Base-by-base conservation (phyloP, 2,113 vertebrate genomes). In the Hydrochoerus hydrochaeris region DNA sequence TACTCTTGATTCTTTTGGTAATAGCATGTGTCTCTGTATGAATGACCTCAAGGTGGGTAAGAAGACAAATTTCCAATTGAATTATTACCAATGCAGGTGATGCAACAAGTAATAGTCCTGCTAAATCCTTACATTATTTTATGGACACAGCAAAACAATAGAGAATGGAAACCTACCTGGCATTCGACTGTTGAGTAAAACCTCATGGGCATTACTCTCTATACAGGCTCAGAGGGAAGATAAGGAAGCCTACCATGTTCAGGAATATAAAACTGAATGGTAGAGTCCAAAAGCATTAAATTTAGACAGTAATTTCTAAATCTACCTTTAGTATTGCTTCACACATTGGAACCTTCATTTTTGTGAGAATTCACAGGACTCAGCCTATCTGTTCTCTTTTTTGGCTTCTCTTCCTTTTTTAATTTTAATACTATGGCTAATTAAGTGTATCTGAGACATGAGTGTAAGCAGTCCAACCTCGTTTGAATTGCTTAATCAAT, bases 401-500 rank as follows among this genome's bases (percentile, higher is more conserved):
- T 86, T 19, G 87, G 14, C 3, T 24, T 89, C 22, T 84, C 19
- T 73, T 77, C 30, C 8, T 2, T 75, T 5, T 49, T 94, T 78
- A 69, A 77, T 82, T 96, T 69, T 58, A 95, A 81, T 26, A 71
- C 2, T 67, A n/a, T 7, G 9, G 10, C 32, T 93, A 94, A 89
- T 87, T 93, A 95, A 92, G 24, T 86, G 35, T 7, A 73, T 94
- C 32, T 88, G 71, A 75, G n/a, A 44, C 35, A 96, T 28, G 73
- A n/a, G 30, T 83, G 5, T 28, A 94, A 97, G 49, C 65, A 85
- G 46, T 82, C 80, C 96, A 91, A 77, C 12, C 32, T 38, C 38
- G 52, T 94, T 41, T 97, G 35, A 97, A 91, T 93, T 94, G 24
- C 80, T 97, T 95, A 96, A 96, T 98, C 90, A 97, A 90, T 97